Conservation (phyloP, 2,797 vertebrate genomes). For the Hirundo rustica region DNA sequence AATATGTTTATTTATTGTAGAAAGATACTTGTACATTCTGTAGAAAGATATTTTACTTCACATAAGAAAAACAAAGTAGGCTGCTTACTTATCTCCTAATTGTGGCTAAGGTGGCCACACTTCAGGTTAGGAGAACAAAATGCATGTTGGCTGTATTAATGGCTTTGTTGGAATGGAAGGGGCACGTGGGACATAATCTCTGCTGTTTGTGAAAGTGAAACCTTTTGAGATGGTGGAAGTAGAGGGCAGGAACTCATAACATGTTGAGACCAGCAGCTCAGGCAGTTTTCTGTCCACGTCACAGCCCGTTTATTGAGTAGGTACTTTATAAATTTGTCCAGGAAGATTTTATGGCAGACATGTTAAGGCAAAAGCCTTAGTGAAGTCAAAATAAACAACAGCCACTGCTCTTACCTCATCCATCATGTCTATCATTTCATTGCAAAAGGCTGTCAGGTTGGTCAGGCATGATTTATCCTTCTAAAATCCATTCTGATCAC, state of each 20-base stretch:
- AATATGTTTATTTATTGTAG: background rate
- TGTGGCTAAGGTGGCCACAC: background rate
- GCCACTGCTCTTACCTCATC: background rate
- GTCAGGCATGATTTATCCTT: background rate
- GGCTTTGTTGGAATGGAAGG: background rate
- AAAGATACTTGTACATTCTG: background rate
- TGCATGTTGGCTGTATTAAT: background rate
- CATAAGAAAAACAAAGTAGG: background rate
- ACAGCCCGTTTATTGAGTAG: accelerated
- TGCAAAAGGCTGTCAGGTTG: background rate
- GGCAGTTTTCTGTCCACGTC: background rate
- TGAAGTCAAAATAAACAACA: background rate
- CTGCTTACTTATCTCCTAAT: background rate
- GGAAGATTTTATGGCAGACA: background rate
- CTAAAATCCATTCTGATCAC: background rate
- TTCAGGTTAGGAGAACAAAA: background rate
- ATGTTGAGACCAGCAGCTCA: background rate
- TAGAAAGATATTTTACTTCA: background rate
- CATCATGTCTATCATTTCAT: background rate
- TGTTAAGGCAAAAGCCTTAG: background rate
- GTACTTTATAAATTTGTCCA: background rate
- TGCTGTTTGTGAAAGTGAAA: background rate
- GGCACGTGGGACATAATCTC: accelerated
- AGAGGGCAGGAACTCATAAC: background rate
- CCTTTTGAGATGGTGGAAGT: background rate